Percentiles rank a stretch among this genome's conserved stretches.
Evolutionary conservation across 2,888 invertebrate species (phyloP).

Genomic region (Yponomeuta evonymella): DNA sequence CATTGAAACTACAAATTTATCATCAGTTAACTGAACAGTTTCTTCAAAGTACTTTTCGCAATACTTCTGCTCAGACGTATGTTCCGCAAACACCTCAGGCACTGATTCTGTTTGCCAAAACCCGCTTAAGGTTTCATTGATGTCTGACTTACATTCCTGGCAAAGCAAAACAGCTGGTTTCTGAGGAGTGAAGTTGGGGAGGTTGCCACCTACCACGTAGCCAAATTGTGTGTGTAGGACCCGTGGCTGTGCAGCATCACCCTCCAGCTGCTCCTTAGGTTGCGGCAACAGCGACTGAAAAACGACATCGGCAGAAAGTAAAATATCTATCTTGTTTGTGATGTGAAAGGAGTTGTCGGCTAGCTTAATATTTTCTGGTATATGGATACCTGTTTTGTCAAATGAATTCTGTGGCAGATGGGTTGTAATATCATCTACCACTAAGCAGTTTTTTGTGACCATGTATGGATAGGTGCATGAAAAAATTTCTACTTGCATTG

Average conservation of each 20-base stretch:
- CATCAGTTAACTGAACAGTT: conserved; percentile 11
- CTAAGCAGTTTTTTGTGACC: not conserved
- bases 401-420: not conserved
- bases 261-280: not conserved
- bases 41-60: conserved; percentile 14
- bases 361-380: too few species aligned
- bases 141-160: not conserved
- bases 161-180: too few species aligned
- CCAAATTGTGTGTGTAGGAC: too few species aligned
- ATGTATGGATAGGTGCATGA: conserved; percentile 4
- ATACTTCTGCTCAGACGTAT: conserved; percentile 15
- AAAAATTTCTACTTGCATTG: not conserved
- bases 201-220: too few species aligned
- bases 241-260: not conserved
- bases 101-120: conserved; percentile 11
- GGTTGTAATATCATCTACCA: not conserved
- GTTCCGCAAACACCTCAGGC: conserved; percentile 10
- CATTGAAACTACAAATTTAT: conserved; percentile 14
- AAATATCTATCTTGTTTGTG: not conserved
- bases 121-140: not conserved
- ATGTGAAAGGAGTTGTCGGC: too few species aligned
- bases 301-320: not conserved
- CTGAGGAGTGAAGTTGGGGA: too few species aligned
- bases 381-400: not conserved
- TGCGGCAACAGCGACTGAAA: not conserved